Evolutionary conservation across 2,888 invertebrate genomes (phyloP).

Genomic region (Acholoe squamosa): DNA sequence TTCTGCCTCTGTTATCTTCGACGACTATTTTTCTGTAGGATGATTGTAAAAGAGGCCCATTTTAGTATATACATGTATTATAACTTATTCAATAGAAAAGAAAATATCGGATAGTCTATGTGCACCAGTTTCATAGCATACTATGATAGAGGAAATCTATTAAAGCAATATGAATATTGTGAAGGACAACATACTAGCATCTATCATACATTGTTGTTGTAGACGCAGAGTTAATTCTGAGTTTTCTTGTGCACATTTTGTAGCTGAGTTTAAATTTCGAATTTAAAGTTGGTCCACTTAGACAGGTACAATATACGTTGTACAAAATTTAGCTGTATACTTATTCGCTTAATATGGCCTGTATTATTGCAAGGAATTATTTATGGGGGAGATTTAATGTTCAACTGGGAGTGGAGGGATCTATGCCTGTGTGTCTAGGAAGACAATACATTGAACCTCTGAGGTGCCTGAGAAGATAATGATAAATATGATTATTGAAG

Average conservation of each 20-base stretch:
- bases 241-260: constrained; percentile 10
- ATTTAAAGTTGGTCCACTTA: background rate
- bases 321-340: constrained; percentile 54
- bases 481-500: background rate
- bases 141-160: background rate
- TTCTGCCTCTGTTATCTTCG: background rate
- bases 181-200: background rate
- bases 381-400: constrained; percentile 23
- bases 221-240: background rate
- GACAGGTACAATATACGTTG: constrained; percentile 32
- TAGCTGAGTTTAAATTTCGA: background rate
- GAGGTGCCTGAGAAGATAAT: background rate
- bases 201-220: constrained; percentile 20
- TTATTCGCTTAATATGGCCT: constrained; percentile 53
- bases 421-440: background rate
- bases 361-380: constrained; percentile 55
- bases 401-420: background rate
- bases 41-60: background rate
- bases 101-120: background rate
- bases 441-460: background rate
- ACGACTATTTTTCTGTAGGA: background rate
- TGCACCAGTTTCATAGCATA: background rate
- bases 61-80: background rate
- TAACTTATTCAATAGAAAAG: constrained; percentile 24
- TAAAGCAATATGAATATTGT: constrained; percentile 45